phyloP scores from a whole-genome alignment of 2,113 vertebrate genomes.

The Petaurus breviceps region DNA sequence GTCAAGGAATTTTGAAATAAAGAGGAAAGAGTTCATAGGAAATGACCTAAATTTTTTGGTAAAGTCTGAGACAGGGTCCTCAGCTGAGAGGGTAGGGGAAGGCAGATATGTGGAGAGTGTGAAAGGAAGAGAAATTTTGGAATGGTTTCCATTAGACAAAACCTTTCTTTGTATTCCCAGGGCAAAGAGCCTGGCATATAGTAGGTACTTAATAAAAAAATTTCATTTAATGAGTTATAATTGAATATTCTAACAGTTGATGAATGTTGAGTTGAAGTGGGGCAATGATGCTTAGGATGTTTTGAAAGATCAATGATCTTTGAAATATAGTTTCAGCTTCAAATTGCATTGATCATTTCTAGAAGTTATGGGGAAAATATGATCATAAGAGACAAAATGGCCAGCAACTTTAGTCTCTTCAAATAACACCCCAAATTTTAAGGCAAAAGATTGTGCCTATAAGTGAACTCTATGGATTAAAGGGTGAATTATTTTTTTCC shows the following conservation, averaged over 20 bases:
- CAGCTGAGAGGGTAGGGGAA: not conserved
- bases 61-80: not conserved
- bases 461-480: not conserved
- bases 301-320: not conserved
- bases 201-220: not conserved
- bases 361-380: not conserved
- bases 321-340: not conserved
- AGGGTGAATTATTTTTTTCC: not conserved
- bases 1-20: not conserved
- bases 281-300: not conserved
- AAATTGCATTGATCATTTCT: not conserved
- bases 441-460: not conserved
- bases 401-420: no score
- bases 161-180: not conserved
- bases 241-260: not conserved
- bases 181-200: not conserved
- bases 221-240: not conserved
- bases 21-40: not conserved
- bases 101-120: not conserved
- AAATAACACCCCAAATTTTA: not conserved
- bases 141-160: not conserved
- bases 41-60: not conserved
- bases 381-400: not conserved
- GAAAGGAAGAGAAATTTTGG: not conserved
- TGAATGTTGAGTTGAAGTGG: not conserved